Conservation (phyloP, 2,797 vertebrate genomes). For the Cryptoblepharus egeriae region DNA sequence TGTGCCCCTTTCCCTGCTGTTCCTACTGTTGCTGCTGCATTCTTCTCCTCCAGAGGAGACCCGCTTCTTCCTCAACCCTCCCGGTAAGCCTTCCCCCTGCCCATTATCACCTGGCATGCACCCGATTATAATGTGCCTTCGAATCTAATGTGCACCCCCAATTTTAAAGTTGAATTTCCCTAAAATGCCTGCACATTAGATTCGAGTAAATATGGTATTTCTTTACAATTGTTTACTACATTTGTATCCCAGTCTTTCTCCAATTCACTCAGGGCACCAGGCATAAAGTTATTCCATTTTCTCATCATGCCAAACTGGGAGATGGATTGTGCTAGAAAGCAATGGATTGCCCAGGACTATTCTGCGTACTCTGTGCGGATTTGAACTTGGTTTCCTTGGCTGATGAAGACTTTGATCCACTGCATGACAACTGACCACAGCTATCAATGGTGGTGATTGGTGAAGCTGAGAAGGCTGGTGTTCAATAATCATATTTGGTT, state of each 20-base stretch:
- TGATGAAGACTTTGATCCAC: not conserved
- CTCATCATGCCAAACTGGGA: not conserved
- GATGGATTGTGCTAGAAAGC: not conserved
- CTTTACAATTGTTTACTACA: conserved; percentile 1
- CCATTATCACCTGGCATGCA: too few relatives aligned
- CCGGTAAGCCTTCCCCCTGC: too few relatives aligned
- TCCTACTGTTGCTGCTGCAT: too few relatives aligned
- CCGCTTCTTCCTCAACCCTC: too few relatives aligned
- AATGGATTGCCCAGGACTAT: not conserved
- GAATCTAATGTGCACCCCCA: too few relatives aligned
- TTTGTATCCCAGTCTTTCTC: not conserved
- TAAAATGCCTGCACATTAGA: too few relatives aligned
- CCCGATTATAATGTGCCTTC: too few relatives aligned
- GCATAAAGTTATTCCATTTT: not conserved
- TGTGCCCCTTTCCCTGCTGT: too few relatives aligned
- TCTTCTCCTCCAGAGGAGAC: too few relatives aligned
- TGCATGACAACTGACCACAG: not conserved
- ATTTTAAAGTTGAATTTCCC: too few relatives aligned
- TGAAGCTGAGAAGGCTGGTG: not conserved
- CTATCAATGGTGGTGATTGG: not conserved
- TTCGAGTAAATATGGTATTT: too few relatives aligned
- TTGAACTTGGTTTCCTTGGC: not conserved
- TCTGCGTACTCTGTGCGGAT: not conserved
- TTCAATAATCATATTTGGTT: conserved; percentile 37
- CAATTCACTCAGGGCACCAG: not conserved